Evolutionary conservation across 1,140 invertebrate genomes (phyloP), one percentile per base, ranked within the genome.

Genomic region (Caenorhabditis latens): DNA sequence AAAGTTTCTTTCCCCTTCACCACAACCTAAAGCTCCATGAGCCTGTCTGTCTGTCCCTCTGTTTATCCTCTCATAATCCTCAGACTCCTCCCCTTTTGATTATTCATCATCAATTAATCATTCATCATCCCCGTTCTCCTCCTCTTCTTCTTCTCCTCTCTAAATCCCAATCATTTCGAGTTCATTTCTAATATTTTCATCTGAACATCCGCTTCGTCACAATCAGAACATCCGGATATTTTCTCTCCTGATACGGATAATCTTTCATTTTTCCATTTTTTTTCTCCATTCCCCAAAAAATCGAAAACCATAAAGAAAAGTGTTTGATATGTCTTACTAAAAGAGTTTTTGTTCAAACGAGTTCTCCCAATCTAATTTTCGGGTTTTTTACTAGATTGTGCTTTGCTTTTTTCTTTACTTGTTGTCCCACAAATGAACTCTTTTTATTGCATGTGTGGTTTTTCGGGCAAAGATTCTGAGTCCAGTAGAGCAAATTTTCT

Each of bases 81-180:
- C 57, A n/a, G 7, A 8, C n/a, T n/a, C 16, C n/a, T 8, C n/a
- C n/a, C n/a, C 57, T n/a, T n/a, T 8, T 58, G 57, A 58, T 58
- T 63, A 63, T 63, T 63, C 61, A 63, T 63, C 61, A 63, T 63
- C 61, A 63, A 63, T 63, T 63, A 63, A 63, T 63, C 61, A 63
- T 63, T 24, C 61, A 63, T 63, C 61, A 63, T 63, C 61, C n/a
- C 21, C 14, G 24, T 32, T 11, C 32, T 11, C 24, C 4, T n/a
- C 14, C 57, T n/a, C n/a, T n/a, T 58, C 57, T n/a, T 13, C 9
- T 53, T 9, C 16, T 13, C 19, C n/a, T 58, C 55, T 58, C 55
- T 9, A 53, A 58, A 32, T 32, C n/a, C 55, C 4, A 63, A 24
- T 63, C 24, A 63, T 24, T 63, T 63, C 21, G 21, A 40, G 32